Evolutionary conservation across 2,113 vertebrate species (phyloP).

Genomic region (Dissostichus mawsoni): DNA sequence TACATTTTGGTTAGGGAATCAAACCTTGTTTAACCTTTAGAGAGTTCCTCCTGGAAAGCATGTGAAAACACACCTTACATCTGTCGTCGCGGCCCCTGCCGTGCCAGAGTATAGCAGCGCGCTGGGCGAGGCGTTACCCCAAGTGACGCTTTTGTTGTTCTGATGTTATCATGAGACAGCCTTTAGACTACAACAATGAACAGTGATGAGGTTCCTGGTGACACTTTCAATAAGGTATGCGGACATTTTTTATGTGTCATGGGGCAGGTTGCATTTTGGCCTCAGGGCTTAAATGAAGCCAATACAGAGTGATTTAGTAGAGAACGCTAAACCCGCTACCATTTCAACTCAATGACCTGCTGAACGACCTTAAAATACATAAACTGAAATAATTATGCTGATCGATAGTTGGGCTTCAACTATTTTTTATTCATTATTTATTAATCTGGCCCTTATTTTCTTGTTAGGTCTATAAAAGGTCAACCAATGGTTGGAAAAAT

Average conservation of each 20-base stretch:
- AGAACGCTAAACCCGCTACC: background rate
- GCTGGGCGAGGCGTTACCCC: background rate
- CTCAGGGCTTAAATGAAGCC: background rate
- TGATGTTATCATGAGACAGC: constrained; percentile 32
- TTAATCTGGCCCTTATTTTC: background rate
- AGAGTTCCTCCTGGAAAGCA: background rate
- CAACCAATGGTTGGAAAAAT: background rate
- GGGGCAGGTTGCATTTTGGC: background rate
- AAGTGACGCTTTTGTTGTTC: constrained; percentile 12
- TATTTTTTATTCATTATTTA: background rate
- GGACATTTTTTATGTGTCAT: background rate
- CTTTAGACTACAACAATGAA: constrained; percentile 42
- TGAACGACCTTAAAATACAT: background rate
- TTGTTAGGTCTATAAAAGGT: background rate
- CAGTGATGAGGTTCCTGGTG: background rate
- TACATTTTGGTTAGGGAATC: background rate
- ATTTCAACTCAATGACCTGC: background rate
- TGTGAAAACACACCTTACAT: background rate
- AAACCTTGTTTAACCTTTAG: background rate
- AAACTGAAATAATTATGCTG: background rate
- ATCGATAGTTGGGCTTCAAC: background rate
- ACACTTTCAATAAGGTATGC: background rate
- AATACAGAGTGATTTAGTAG: background rate
- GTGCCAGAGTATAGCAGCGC: background rate
- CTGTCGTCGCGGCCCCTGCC: background rate